phyloP scores from a whole-genome alignment of 2,797 vertebrate species.

The Lateolabrax maculatus region DNA sequence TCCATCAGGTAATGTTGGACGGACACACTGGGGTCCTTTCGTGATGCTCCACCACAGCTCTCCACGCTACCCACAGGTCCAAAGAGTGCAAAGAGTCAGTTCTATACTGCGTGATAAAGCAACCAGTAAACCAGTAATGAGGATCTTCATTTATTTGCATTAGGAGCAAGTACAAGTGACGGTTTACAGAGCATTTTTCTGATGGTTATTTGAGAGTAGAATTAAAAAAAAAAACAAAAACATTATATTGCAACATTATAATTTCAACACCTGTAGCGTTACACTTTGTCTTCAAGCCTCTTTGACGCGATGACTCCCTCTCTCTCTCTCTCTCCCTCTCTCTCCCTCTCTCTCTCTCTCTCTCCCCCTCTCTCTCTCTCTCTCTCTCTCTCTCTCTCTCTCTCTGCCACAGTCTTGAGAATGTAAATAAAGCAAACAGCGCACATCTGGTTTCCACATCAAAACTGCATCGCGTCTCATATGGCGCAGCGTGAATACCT shows the following conservation, averaged over 20 bases:
- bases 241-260: background rate
- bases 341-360: slow-evolving; percentile 50
- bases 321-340: slow-evolving; percentile 36
- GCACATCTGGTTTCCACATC: slow-evolving; percentile 93
- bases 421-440: slow-evolving; percentile 92
- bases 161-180: background rate
- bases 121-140: background rate
- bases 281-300: background rate
- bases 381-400: slow-evolving; percentile 60
- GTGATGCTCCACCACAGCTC: too few relatives aligned
- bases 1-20: slow-evolving; percentile 88
- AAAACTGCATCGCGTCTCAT: slow-evolving; percentile 69
- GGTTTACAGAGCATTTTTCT: too few relatives aligned
- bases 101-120: background rate
- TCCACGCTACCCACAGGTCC: too few relatives aligned
- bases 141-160: background rate
- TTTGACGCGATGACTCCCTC: too few relatives aligned
- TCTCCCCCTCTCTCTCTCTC: slow-evolving; percentile 50
- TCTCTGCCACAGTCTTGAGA: slow-evolving; percentile 75
- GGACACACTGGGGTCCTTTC: slow-evolving; percentile 28
- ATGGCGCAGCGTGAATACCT: slow-evolving; percentile 62
- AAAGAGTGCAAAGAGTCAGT: background rate
- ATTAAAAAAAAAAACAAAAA: background rate
- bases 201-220: background rate
- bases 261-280: background rate